A percentile compares a stretch with the other conserved stretches of the same genome.
Conservation (phyloP, 1,140 invertebrate genomes). For the Triops longicaudatus region DNA sequence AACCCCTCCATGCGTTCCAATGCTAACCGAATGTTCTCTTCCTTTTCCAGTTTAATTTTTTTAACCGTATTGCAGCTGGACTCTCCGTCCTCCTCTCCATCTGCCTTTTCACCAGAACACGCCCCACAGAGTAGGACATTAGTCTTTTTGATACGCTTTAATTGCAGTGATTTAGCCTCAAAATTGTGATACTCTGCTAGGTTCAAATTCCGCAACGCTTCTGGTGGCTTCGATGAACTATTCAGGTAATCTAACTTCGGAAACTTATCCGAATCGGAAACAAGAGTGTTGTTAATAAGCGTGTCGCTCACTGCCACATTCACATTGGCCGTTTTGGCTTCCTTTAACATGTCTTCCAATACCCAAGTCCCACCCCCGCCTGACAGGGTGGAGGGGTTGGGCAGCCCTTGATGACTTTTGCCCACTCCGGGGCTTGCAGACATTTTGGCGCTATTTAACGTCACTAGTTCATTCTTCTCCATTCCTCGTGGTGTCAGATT, state of each 20-base stretch:
- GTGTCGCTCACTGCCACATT: conserved; percentile 47
- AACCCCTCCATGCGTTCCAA: background rate
- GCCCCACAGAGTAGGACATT: conserved; percentile 36
- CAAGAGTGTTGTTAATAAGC: conserved; percentile 47
- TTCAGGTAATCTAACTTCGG: conserved; percentile 41
- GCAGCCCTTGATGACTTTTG: background rate
- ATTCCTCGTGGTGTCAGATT: background rate
- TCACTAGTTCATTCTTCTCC: background rate
- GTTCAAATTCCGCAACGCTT: conserved; percentile 41
- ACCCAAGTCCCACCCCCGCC: conserved; percentile 28
- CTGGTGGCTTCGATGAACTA: conserved; percentile 36
- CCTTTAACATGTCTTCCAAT: conserved; percentile 52
- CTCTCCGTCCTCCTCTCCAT: conserved; percentile 27
- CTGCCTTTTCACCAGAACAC: conserved; percentile 32
- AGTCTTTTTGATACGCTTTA: conserved; percentile 45
- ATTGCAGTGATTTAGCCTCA: conserved; percentile 40
- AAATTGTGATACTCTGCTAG: conserved; percentile 43
- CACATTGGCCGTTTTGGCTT: conserved; percentile 54
- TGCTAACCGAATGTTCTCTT: conserved; percentile 35
- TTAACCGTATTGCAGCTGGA: conserved; percentile 42
- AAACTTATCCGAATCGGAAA: conserved; percentile 56
- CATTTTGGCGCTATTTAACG: background rate
- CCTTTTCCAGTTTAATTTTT: conserved; percentile 42
- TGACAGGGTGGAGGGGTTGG: background rate
- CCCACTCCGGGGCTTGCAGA: background rate